A percentile compares a stretch with the other conserved stretches of the same genome.
Evolutionary conservation across 2,113 vertebrate genomes (phyloP).

Genomic region (Connochaetes taurinus): DNA sequence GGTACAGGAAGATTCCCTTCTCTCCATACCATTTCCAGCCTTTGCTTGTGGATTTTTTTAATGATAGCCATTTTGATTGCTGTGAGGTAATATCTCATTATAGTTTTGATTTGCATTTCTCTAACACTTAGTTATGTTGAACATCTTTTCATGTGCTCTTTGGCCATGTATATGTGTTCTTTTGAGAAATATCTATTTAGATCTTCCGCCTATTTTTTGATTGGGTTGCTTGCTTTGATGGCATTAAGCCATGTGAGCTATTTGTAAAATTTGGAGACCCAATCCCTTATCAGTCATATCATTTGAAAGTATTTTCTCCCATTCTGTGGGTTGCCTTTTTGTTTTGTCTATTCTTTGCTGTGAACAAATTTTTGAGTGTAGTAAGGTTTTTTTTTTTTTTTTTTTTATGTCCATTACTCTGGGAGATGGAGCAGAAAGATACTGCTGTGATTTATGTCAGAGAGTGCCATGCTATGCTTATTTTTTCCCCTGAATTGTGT

Average conservation of each 20-base stretch:
- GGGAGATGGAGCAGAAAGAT: background rate
- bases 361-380: background rate
- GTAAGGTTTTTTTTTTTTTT: background rate
- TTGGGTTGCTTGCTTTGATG: background rate
- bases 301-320: background rate
- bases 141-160: background rate
- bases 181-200: background rate
- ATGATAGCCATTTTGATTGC: background rate
- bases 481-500: background rate
- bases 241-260: background rate
- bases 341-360: background rate
- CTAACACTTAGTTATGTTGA: background rate
- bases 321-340: background rate
- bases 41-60: background rate
- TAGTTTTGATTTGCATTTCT: background rate
- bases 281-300: background rate
- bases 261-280: background rate
- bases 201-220: background rate
- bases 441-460: background rate
- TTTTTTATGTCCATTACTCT: background rate
- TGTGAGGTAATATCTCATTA: background rate
- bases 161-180: background rate
- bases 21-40: background rate
- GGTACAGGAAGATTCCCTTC: background rate
- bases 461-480: background rate